These are phyloP conservation scores for Hassar affinis DNA, from an alignment of 2,113 vertebrate species.

Conservation along the genomic window DNA sequence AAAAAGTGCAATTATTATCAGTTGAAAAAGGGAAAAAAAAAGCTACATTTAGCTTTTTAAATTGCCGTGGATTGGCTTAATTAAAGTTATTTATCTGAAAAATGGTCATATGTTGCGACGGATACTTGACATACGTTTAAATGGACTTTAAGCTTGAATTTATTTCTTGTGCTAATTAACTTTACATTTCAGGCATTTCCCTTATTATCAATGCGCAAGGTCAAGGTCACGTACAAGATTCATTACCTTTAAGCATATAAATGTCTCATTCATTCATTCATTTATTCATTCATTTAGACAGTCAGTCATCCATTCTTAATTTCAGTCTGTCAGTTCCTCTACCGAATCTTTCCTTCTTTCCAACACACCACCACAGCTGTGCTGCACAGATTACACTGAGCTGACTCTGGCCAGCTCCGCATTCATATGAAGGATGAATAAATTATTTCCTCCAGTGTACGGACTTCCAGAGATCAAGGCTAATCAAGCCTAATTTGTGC, in stretches of 20 bases:
- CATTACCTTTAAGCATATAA: background rate
- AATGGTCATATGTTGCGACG: background rate
- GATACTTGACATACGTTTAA: background rate
- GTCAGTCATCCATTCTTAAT: background rate
- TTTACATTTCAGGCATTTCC: background rate
- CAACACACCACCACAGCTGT: constrained; percentile 19
- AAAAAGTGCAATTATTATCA: no score
- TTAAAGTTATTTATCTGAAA: background rate
- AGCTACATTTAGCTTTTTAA: no score
- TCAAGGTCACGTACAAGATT: background rate
- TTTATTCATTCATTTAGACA: background rate
- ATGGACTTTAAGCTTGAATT: background rate
- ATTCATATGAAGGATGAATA: constrained; percentile 40
- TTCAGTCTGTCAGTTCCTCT: background rate
- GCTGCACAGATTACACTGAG: constrained; percentile 28
- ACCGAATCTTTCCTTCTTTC: background rate
- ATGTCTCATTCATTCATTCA: background rate
- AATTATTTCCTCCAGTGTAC: constrained; percentile 30
- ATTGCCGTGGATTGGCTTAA: background rate
- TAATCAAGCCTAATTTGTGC: constrained; percentile 39
- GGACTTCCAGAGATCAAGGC: constrained; percentile 41
- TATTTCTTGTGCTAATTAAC: background rate
- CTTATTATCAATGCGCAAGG: background rate
- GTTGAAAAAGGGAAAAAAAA: no score
- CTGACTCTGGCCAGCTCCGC: background rate